These are phyloP conservation scores for Eustalomyia histrio DNA, from an alignment of 2,888 invertebrate species.

Conservation along the genomic window DNA sequence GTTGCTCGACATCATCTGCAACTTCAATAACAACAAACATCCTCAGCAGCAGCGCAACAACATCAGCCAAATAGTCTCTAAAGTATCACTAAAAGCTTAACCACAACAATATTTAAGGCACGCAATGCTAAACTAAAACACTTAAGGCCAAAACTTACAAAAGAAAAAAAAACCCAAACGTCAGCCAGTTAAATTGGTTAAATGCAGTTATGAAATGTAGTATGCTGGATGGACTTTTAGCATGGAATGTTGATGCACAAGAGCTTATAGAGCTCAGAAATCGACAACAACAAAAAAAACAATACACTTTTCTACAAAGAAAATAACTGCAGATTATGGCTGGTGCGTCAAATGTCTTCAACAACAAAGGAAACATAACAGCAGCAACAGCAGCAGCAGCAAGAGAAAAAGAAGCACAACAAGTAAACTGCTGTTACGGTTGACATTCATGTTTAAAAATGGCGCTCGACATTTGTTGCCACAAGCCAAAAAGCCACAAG, in stretches of 20 bases:
- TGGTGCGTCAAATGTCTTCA: constrained; percentile 10
- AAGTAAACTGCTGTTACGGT: constrained; percentile 25
- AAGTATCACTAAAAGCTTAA: constrained; percentile 39
- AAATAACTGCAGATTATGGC: constrained; percentile 45
- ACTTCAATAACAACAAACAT: constrained; percentile 4
- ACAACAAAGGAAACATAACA: constrained; percentile 26
- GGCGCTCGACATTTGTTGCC: constrained; percentile 52
- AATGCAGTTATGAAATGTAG: constrained; percentile 52
- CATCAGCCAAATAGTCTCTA: constrained; percentile 50
- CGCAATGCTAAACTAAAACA: constrained; percentile 37
- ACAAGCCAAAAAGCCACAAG: constrained; percentile 62
- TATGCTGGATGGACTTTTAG: constrained; percentile 20
- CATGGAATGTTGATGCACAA: constrained; percentile 30
- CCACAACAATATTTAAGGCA: constrained; percentile 36
- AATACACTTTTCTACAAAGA: constrained; percentile 13
- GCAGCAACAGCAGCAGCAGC: constrained; percentile 17
- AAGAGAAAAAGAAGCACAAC: neutral
- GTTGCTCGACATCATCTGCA: constrained; percentile 32
- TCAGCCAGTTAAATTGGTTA: constrained; percentile 40
- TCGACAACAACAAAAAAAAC: neutral
- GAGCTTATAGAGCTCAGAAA: neutral
- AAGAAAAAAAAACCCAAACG: neutral
- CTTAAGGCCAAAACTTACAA: constrained; percentile 17
- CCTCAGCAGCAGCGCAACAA: neutral
- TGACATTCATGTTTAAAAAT: constrained; percentile 54